These are phyloP conservation scores for Drosophila lini DNA, from an alignment of 1,140 invertebrate species.

Conservation along the genomic window DNA sequence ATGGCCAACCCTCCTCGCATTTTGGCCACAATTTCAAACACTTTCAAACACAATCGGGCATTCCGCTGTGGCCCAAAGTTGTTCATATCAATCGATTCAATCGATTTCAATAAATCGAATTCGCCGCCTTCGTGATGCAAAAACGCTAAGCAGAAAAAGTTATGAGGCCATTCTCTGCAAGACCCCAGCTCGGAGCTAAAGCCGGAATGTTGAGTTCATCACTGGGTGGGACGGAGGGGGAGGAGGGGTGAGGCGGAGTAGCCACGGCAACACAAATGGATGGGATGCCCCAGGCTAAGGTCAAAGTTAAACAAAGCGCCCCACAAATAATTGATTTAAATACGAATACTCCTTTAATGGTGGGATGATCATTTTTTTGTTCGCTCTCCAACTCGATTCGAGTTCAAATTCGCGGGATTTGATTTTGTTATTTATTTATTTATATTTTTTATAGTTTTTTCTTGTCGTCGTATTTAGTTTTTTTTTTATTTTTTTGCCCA, in stretches of 20 bases:
- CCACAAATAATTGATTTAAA: slow-evolving; percentile 83
- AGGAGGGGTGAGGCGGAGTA: slow-evolving; percentile 1
- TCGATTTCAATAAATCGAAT: slow-evolving; percentile 57
- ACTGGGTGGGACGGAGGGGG: slow-evolving; percentile 17
- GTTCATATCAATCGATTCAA: slow-evolving; percentile 42
- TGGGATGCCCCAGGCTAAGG: slow-evolving; percentile 74
- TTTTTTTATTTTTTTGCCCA: slow-evolving; percentile 26
- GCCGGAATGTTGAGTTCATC: slow-evolving; percentile 73
- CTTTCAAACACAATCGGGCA: slow-evolving; percentile 15
- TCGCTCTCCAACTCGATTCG: slow-evolving; percentile 18
- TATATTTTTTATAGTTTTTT: slow-evolving; percentile 25
- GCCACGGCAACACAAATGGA: slow-evolving; percentile 63
- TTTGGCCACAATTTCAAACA: slow-evolving; percentile 16
- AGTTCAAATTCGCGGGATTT: slow-evolving; percentile 11
- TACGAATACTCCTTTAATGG: slow-evolving; percentile 69
- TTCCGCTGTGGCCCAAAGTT: slow-evolving; percentile 6
- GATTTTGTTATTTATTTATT: slow-evolving; percentile 34
- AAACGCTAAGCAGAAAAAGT: slow-evolving; percentile 49
- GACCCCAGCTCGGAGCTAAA: slow-evolving; percentile 40
- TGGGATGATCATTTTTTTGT: slow-evolving; percentile 50
- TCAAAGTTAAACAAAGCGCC: slow-evolving; percentile 80
- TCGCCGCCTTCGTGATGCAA: slow-evolving; percentile 53
- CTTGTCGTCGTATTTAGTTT: slow-evolving; percentile 7
- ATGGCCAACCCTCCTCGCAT: slow-evolving; percentile 7
- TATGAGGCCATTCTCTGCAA: slow-evolving; percentile 53